Conservation (phyloP, 2,888 invertebrate species). For the Epistrophe eligans region DNA sequence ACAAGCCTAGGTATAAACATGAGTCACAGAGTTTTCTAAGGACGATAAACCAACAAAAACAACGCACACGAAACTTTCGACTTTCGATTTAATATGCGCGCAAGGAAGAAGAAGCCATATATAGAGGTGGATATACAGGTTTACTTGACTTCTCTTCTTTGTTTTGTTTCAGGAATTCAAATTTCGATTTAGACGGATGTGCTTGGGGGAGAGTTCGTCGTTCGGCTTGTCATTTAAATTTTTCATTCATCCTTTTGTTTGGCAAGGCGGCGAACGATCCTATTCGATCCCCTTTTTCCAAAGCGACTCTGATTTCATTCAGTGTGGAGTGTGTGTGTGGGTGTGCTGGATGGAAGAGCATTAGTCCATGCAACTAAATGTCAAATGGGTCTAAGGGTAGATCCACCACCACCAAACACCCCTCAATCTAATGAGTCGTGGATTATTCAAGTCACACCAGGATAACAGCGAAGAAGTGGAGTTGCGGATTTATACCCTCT, state of each 20-base stretch:
- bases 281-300: slow-evolving; percentile 10
- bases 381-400: slow-evolving; percentile 43
- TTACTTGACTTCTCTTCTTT: slow-evolving; percentile 57
- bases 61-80: slow-evolving; percentile 47
- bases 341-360: slow-evolving; percentile 10
- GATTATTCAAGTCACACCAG: slow-evolving; percentile 72
- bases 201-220: background rate
- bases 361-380: slow-evolving; percentile 64
- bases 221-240: slow-evolving; percentile 52
- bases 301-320: slow-evolving; percentile 4
- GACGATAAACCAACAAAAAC: slow-evolving; percentile 10
- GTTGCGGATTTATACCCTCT: background rate
- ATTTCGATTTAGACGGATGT: slow-evolving; percentile 65
- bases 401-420: background rate
- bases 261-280: slow-evolving; percentile 27
- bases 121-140: too few relatives aligned
- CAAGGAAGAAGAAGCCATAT: slow-evolving; percentile 58
- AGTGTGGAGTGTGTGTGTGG: slow-evolving; percentile 12
- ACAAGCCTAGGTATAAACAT: slow-evolving; percentile 35
- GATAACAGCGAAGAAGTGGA: too few relatives aligned
- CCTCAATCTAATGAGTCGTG: slow-evolving; percentile 68
- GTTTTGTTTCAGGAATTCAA: slow-evolving; percentile 64
- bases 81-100: slow-evolving; percentile 71
- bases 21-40: slow-evolving; percentile 9
- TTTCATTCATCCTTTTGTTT: slow-evolving; percentile 59